Base-by-base conservation (phyloP, 2,888 invertebrate species). In the Pachycephus smyrnensis region DNA sequence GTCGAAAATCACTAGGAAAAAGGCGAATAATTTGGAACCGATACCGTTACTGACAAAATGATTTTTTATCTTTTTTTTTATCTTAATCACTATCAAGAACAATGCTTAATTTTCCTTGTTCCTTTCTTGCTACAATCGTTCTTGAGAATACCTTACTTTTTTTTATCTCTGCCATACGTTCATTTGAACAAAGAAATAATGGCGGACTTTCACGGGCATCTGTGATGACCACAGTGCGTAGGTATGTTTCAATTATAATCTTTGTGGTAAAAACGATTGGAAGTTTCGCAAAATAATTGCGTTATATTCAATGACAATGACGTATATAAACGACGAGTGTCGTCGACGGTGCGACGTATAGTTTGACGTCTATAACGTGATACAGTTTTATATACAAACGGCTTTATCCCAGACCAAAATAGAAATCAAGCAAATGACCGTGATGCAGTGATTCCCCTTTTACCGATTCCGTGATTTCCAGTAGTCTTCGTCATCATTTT, bases 91-190 rank as follows among this genome's bases (percentile, higher is more conserved):
- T 73, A 75, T 69, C 32, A 15, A 30, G 11, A 33, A n/a, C 12
- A 37, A 35, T 74, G n/a, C 12, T 68, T 30, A 36, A 32, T 23
- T 73, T n/a, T 73, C 37, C 68, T 75, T 69, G 35, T 80, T n/a
- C 12, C 1, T 68, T 55, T 23, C 23, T 2, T 23, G 40, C 23
- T 40, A 23, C 23, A 55, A 55, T 23, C 23, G 2, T 55, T 55
- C 23, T 15, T 23, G 9, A 23, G 23, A 23, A 1, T 55, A 55
- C 55, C 4, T 1, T 23, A 23, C 55, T 23, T 9, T 9, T 9
- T 55, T 55, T 55, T 55, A 40, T 55, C 55, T 23, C 55, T 55
- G 6, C 6, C 55, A 23, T 23, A 55, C 55, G 55, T 55, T 55
- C 55, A 2, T 55, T 55, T 9, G 23, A 55, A 55, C 55, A 55